Base-by-base conservation (phyloP, 2,113 vertebrate species). In the Melanostigma gelatinosum region DNA sequence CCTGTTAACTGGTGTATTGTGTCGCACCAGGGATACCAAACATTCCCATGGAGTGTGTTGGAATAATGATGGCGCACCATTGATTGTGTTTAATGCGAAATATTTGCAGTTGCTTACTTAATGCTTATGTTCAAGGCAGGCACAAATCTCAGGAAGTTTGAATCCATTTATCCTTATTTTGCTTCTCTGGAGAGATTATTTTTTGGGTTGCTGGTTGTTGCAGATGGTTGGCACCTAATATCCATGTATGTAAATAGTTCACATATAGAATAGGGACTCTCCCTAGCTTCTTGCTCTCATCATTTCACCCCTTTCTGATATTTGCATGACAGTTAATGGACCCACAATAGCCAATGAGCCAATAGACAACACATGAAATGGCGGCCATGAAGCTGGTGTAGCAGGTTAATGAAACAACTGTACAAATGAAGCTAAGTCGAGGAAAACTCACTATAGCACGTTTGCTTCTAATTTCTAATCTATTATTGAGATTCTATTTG, bases 11-110 rank as follows among this genome's bases (percentile, higher is more conserved):
- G 60, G 73, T 84, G 85, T 66, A 71, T 82, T 87, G 75, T 83
- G 80, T 90, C 24, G 20, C 66, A 69, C 74, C 1, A 6, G 44
- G 65, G 79, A 82, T 73, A 55, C 68, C 82, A 77, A 52, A 36
- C 83, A 84, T 92, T 91, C 76, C 84, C 80, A 86, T 83, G 52
- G 46, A 82, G 58, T 62, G 27, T 55, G 46, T 36, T 78, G 81
- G 72, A 75, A 85, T 50, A 8, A 32, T 73, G 54, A 70, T 42
- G 38, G 1, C 6, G 4, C 50, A 27, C 34, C 44, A 24, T 6
- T 48, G n/a, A 60, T 29, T 82, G 42, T 77, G 71, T 84, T 75
- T 50, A 54, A 36, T 50, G 60, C 60, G 16, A 84, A 79, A 57
- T 75, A 50, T 36, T 46, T 81, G 52, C 66, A 38, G 6, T 24